Evolutionary conservation across 1,140 invertebrate species (phyloP).

Genomic region (Sitophilus oryzae): DNA sequence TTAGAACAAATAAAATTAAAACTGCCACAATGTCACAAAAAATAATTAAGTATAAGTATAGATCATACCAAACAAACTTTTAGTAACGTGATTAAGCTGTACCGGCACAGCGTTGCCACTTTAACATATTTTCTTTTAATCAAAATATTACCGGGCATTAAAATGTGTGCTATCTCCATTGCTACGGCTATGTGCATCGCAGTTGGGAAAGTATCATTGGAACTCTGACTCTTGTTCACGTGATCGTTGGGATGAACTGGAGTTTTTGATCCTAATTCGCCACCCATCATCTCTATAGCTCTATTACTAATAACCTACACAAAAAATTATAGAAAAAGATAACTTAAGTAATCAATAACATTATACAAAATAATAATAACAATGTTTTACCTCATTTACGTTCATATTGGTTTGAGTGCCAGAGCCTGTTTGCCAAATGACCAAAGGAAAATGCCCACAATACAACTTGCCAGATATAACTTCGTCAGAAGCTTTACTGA

Average conservation of each 20-base stretch:
- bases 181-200: conserved; percentile 98
- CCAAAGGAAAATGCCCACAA: conserved; percentile 93
- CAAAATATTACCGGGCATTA: conserved; percentile 71
- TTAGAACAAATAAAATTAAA: not conserved
- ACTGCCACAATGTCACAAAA: not conserved
- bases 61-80: too few species aligned
- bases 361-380: not conserved
- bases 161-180: conserved; percentile 75
- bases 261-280: conserved; percentile 84
- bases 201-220: conserved; percentile 98
- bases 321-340: not conserved
- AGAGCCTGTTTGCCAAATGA: conserved; percentile 98
- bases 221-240: conserved; percentile 99
- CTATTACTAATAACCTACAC: conserved; percentile 75
- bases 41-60: too few species aligned
- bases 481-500: conserved; percentile 90
- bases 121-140: too few species aligned
- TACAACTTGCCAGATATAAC: conserved; percentile 92
- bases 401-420: conserved; percentile 99
- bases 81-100: too few species aligned
- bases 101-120: too few species aligned
- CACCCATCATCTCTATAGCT: conserved; percentile 93
- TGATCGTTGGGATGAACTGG: conserved; percentile 99
- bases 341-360: not conserved
- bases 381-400: conserved; percentile 72